phyloP scores from a whole-genome alignment of 2,797 vertebrate species.

The Decapterus maruadsi region DNA sequence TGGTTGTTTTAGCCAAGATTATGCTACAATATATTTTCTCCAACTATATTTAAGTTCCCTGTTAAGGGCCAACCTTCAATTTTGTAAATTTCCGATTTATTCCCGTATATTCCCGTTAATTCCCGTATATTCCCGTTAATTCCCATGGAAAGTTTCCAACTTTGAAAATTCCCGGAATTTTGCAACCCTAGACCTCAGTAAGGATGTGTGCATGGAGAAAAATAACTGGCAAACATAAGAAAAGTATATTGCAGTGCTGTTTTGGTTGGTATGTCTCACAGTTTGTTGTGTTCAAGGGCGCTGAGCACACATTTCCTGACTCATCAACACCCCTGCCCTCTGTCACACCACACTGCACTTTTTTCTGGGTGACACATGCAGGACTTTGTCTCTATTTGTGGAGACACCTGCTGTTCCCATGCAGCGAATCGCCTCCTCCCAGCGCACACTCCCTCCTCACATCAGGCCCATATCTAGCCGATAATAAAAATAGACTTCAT shows the following conservation, averaged over 20 bases:
- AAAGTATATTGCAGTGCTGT: neutral
- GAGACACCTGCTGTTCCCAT: conserved; percentile 44
- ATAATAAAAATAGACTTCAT: conserved; percentile 2
- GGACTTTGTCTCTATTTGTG: conserved; percentile 45
- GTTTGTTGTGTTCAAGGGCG: neutral
- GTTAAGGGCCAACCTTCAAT: too few relatives aligned
- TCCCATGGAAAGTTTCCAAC: too few relatives aligned
- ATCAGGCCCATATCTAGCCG: conserved; percentile 9
- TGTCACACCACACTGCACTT: conserved; percentile 10
- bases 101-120: too few relatives aligned
- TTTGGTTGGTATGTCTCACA: conserved; percentile 2
- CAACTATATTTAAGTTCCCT: too few relatives aligned
- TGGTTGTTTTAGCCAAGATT: too few relatives aligned
- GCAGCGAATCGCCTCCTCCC: neutral
- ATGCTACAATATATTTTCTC: too few relatives aligned
- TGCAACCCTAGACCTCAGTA: too few relatives aligned
- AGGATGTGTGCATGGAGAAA: too few relatives aligned
- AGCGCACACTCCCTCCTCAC: neutral
- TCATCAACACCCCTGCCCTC: conserved; percentile 41
- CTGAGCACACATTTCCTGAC: conserved; percentile 32
- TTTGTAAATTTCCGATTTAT: too few relatives aligned
- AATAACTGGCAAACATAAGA: too few relatives aligned
- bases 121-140: too few relatives aligned
- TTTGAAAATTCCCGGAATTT: too few relatives aligned
- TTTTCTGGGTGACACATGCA: conserved; percentile 41